These are phyloP conservation scores for Cyclura pinguis DNA, from an alignment of 2,797 vertebrate genomes.

Conservation along the genomic window DNA sequence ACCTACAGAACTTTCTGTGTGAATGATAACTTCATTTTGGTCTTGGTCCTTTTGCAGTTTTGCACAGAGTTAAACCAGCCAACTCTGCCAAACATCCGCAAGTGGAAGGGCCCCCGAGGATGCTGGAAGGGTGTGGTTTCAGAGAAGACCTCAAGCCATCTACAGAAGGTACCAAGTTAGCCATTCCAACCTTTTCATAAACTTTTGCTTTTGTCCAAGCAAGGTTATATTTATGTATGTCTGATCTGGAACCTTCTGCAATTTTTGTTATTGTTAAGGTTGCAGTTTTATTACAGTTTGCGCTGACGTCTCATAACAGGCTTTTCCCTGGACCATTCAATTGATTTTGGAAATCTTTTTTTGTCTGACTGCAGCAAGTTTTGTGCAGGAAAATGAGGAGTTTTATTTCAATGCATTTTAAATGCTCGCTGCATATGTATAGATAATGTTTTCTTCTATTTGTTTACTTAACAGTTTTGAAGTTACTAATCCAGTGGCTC, in stretches of 20 bases:
- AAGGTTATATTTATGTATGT: constrained; percentile 42
- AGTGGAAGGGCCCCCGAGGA: constrained; percentile 90
- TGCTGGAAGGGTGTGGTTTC: constrained; percentile 89
- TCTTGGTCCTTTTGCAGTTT: constrained; percentile 83
- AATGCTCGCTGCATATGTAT: background rate
- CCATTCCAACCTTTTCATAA: constrained; percentile 29
- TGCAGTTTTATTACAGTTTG: constrained; percentile 24
- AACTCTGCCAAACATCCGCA: constrained; percentile 87
- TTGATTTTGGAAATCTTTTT: constrained; percentile 37
- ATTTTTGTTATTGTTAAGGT: constrained; percentile 39
- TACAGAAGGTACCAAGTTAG: constrained; percentile 82
- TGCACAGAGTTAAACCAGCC: constrained; percentile 93
- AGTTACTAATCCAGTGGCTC: background rate
- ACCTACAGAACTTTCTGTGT: background rate
- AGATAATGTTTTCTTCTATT: background rate
- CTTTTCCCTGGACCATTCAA: background rate
- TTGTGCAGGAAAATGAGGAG: constrained; percentile 15
- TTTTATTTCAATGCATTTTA: background rate
- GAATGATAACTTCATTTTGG: constrained; percentile 9
- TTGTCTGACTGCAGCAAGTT: background rate
- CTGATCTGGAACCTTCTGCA: constrained; percentile 39
- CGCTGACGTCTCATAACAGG: constrained; percentile 31
- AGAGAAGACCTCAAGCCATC: constrained; percentile 83
- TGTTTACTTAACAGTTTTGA: constrained; percentile 10
- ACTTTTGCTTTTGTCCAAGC: background rate